These are phyloP conservation scores for Hydractinia echinata DNA, from an alignment of 30 jellyfish, hydroid and myxozoan species.

Conservation along the genomic window DNA sequence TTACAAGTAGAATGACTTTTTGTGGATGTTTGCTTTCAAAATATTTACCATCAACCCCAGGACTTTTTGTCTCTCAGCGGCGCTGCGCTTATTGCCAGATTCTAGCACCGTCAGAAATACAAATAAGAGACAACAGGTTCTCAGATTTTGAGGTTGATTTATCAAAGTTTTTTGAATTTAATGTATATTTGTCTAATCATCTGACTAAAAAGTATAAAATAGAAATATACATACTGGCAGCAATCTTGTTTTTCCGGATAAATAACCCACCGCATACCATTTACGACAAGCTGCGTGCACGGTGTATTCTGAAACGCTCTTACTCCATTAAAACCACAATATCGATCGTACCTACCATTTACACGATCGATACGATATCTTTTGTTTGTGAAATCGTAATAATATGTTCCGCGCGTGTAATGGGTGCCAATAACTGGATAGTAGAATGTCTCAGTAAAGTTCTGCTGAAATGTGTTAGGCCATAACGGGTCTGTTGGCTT, in stretches of 20 bases:
- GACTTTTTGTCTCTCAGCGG: no score
- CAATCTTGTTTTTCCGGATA: slow-evolving; percentile 40
- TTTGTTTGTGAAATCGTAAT: slow-evolving; percentile 32
- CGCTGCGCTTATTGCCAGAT: no score
- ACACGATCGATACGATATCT: slow-evolving; percentile 43
- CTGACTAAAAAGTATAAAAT: no score
- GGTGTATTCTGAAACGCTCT: slow-evolving; percentile 39
- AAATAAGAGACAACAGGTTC: no score
- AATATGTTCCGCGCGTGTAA: slow-evolving; percentile 26
- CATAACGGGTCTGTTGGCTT: slow-evolving; percentile 37
- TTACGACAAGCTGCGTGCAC: slow-evolving; percentile 36
- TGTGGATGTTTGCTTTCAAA: no score
- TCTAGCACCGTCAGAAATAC: no score
- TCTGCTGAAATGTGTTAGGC: slow-evolving; percentile 30
- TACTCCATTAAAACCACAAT: slow-evolving; percentile 39
- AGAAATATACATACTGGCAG: slow-evolving; percentile 28
- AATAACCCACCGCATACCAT: slow-evolving; percentile 37
- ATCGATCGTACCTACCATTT: slow-evolving; percentile 42
- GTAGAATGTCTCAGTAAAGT: slow-evolving; percentile 27
- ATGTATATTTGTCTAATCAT: no score
- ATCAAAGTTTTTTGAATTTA: no score
- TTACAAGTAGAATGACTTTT: no score
- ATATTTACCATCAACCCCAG: no score
- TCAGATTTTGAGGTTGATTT: no score
- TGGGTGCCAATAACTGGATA: slow-evolving; percentile 44